Evolutionary conservation across 2,888 invertebrate species (phyloP), one percentile per base, ranked within the genome.

Genomic region (Syritta pipiens): DNA sequence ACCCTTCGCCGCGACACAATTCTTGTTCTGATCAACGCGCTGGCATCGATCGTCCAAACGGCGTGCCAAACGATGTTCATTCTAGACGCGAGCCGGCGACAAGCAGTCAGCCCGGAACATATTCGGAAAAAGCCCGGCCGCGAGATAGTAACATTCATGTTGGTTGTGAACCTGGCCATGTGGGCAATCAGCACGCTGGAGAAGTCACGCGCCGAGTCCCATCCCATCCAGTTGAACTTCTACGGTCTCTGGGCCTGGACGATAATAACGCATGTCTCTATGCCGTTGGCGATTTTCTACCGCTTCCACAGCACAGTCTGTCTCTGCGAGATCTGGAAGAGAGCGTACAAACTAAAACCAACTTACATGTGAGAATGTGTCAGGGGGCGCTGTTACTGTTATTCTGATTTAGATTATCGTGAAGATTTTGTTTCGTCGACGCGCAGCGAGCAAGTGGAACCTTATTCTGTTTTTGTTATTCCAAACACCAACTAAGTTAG

Each of bases 221-320:
- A 97, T 87, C 97, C 97, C 5, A 94, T 97, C 40, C 97, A 97
- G 88, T 89, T 97, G 82, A 94, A 96, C 85, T 97, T 97, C 89
- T 97, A 96, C 85, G 97, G 97, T 0, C 90, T 96, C 32, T 97
- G 96, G 96, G 96, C 96, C 26, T 97, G 97, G 97, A 96, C 97
- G 9, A 96, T 97, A 75, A 97, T 97, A 75, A 97, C 96, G 0
- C 97, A 97, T 86, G 96, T 97, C 1, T 96, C 96, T 1, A 96
- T 97, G 94, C 97, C 97, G 0, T 84, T 94, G 84, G 96, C 97
- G 1, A 97, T 97, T 79, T 97, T 97, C 89, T 97, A 97, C 89
- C 92, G 97, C 74, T 97, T 97, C 89, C 97, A 97, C 87, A 97
- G 97, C 40, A 97, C 97, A 0, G 97, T 98, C 1, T 97, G 97